phyloP scores from a whole-genome alignment of 2,888 invertebrate species.

The Sycophila texana region DNA sequence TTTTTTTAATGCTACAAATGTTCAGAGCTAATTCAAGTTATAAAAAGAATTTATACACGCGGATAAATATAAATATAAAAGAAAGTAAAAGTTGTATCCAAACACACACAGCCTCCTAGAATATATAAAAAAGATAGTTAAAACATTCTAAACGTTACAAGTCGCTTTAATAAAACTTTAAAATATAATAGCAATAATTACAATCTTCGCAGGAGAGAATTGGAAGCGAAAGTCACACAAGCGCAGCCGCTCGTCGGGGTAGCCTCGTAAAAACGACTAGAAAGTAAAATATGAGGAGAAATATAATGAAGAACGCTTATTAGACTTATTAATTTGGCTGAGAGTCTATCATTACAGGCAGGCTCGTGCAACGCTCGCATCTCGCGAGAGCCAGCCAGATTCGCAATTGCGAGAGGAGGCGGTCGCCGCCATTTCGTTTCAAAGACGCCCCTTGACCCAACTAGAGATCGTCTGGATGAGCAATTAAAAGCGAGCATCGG shows the following conservation, averaged over 20 bases:
- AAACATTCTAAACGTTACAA: constrained; percentile 8
- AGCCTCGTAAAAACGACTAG: constrained; percentile 37
- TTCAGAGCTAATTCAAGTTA: too few species aligned
- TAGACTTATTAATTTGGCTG: constrained; percentile 55
- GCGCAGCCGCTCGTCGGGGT: background rate
- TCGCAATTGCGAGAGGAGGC: constrained; percentile 13
- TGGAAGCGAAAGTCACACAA: constrained; percentile 4
- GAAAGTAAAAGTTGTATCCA: too few species aligned
- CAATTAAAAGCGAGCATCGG: constrained; percentile 69
- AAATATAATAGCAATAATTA: constrained; percentile 14
- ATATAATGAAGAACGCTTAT: constrained; percentile 47
- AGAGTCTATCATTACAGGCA: constrained; percentile 46
- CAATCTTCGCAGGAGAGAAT: background rate
- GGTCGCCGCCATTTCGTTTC: constrained; percentile 16
- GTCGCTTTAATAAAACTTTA: constrained; percentile 31
- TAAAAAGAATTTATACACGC: too few species aligned
- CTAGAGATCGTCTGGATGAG: constrained; percentile 65
- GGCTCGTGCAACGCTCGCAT: background rate
- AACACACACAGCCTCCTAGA: too few species aligned
- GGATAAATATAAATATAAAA: too few species aligned
- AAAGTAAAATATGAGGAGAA: constrained; percentile 46
- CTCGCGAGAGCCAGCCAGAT: background rate
- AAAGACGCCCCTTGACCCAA: constrained; percentile 53
- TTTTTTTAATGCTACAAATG: too few species aligned
- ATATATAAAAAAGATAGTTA: background rate